Evolutionary conservation across 2,888 invertebrate species (phyloP).

Genomic region (Epistrophe eligans): DNA sequence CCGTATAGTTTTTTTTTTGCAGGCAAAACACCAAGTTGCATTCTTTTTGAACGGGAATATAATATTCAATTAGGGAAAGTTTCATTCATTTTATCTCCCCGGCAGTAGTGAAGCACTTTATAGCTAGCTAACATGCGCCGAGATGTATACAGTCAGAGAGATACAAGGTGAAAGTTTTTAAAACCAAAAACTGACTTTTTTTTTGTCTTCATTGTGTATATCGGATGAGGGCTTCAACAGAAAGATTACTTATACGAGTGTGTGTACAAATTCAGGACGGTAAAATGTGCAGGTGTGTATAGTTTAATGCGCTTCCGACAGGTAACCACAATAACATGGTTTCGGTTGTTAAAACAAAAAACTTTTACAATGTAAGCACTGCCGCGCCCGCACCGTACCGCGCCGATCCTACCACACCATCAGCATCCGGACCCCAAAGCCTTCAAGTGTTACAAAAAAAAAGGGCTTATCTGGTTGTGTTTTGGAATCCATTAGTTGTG

Average conservation of each 20-base stretch:
- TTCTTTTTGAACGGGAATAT: conserved; percentile 66
- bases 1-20: background rate
- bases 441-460: background rate
- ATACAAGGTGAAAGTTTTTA: conserved; percentile 52
- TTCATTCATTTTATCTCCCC: conserved; percentile 70
- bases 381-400: background rate
- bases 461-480: conserved; percentile 29
- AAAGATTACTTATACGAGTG: conserved; percentile 2
- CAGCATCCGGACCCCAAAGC: background rate
- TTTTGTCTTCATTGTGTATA: too few species aligned
- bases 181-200: conserved; percentile 13
- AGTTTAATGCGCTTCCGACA: conserved; percentile 39
- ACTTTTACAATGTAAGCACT: conserved; percentile 20
- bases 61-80: conserved; percentile 75
- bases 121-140: conserved; percentile 22
- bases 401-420: background rate
- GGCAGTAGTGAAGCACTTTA: conserved; percentile 44
- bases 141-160: conserved; percentile 29
- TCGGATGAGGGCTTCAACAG: background rate
- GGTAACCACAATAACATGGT: conserved; percentile 43
- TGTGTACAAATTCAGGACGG: conserved; percentile 9
- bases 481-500: conserved; percentile 39
- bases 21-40: conserved; percentile 33
- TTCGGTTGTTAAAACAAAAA: conserved; percentile 47
- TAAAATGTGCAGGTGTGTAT: conserved; percentile 44